Evolutionary conservation across 1,140 invertebrate species (phyloP), one percentile per base, ranked within the genome.

Genomic region (Saccostrea glomerata): DNA sequence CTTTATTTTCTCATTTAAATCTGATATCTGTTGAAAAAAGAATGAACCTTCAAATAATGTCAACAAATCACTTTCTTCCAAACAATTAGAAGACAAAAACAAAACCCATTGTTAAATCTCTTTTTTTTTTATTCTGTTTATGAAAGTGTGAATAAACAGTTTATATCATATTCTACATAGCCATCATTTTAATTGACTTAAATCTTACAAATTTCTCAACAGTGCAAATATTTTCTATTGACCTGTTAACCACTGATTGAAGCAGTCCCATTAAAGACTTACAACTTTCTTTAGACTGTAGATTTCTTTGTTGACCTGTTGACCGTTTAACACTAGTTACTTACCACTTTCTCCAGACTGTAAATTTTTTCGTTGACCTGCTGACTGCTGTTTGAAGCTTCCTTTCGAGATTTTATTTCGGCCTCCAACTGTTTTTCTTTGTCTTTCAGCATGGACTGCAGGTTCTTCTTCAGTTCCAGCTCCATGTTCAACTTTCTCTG

Each of bases 1-100:
- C 94, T 98, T 98, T 70, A 98, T 95, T 95, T 98, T 99, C 73
- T 98, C 97, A 92, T 97, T 97, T 95, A 98, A 96, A 90, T 99
- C 98, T 56, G 96, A 96, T 25, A 99, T 95, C 96, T 98, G 97
- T 55, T 83, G 17, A 63, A 63, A 63, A 11, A 91, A 86, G 63
- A 90, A 90, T 90, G n/a, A 88, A 54, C 47, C 20, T 0, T 47
- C 1, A 47, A 47, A 47, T 47, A 47, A 47, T 47, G 47, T 47
- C 47, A 47, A 7, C 47, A 47, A 47, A 47, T 47, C 47, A 7
- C 47, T 47, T 47, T 47, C 47, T 47, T 47, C 9, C 6, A 47
- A 7, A 47, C 9, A 9, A 40, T 9, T 47, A 47, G 47, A 47
- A 47, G 47, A 47, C 47, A 47, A 47, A 7, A 47, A 47, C 47